These are phyloP conservation scores for Thaumatotibia leucotreta DNA, from an alignment of 1,140 invertebrate species.

Conservation along the genomic window DNA sequence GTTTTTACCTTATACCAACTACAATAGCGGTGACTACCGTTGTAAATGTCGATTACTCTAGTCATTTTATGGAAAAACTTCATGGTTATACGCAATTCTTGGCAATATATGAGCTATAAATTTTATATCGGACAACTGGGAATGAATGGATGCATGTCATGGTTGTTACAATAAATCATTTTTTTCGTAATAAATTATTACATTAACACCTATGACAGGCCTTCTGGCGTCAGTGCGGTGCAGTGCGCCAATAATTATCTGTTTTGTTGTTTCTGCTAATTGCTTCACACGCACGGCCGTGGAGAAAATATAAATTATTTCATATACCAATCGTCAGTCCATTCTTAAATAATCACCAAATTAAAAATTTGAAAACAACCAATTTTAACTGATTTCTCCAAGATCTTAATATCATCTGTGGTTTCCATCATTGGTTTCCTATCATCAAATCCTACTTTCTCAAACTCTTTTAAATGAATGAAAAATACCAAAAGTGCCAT, in stretches of 20 bases:
- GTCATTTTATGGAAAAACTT: conserved; percentile 25
- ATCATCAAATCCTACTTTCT: too few relatives aligned
- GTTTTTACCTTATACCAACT: conserved; percentile 41
- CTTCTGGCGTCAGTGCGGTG: background rate
- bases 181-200: conserved; percentile 14
- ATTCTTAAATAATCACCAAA: too few relatives aligned
- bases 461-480: too few relatives aligned
- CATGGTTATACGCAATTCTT: conserved; percentile 20
- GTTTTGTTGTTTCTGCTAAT: background rate
- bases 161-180: conserved; percentile 19
- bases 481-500: too few relatives aligned
- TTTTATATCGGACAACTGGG: conserved; percentile 31
- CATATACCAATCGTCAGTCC: too few relatives aligned
- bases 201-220: conserved; percentile 22
- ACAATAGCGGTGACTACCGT: conserved; percentile 40
- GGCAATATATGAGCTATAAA: conserved; percentile 32
- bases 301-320: background rate
- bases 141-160: conserved; percentile 29
- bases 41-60: conserved; percentile 27
- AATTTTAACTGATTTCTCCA: too few relatives aligned
- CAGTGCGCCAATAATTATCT: background rate
- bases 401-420: too few relatives aligned
- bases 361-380: too few relatives aligned
- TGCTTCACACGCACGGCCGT: background rate
- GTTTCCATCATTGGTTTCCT: too few relatives aligned